Base-by-base conservation (phyloP, 2,888 invertebrate genomes). In the Drosophila anomalata region DNA sequence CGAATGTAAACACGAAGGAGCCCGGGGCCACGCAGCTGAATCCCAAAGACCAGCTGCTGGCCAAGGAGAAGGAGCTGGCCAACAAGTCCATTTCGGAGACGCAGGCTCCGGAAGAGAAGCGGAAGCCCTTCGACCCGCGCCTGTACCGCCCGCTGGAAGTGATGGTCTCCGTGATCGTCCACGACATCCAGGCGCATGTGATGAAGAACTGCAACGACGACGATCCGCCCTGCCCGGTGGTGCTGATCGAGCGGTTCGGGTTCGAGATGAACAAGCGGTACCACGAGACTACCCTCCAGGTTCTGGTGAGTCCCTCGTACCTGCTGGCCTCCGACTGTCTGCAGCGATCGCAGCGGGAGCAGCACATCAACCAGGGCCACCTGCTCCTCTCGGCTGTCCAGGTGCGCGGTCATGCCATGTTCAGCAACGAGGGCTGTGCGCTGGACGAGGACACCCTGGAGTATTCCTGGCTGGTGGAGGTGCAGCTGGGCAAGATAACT, bases 261-360 rank as follows among this genome's bases (percentile, higher is more conserved):
- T 98, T 99, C 91, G 99, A 99, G 93, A 96, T 99, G 97, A 97
- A 97, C 90, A 99, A 99, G 91, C 94, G 95, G 20, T 99, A 96
- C 90, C 94, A 94, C 69, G 98, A 99, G 91, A 99, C 98, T 0
- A 95, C 96, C 85, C 93, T 99, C 7, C 99, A 99, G 90, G 93
- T 99, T 0, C 91, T 97, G 5, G 92, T 97, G 0, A 98, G 98
- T 78, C 99, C 99, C 0, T 95, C 97, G 0, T 96, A 97, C 83
- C 92, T 98, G 75, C 93, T 97, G 7, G 94, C 96, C 1, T 94
- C 95, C 0, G 97, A 97, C 88, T 95, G 94, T 78, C 92, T 95
- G 8, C 94, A 95, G 47, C 93, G 96, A 44, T 92, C 96, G 0
- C 94, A 93, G 70, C 94, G 94, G 73, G 95, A 96, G 72, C 93